Evolutionary conservation across 2,113 vertebrate genomes (phyloP), one percentile per base, ranked within the genome.

Genomic region (Holacanthus passer): DNA sequence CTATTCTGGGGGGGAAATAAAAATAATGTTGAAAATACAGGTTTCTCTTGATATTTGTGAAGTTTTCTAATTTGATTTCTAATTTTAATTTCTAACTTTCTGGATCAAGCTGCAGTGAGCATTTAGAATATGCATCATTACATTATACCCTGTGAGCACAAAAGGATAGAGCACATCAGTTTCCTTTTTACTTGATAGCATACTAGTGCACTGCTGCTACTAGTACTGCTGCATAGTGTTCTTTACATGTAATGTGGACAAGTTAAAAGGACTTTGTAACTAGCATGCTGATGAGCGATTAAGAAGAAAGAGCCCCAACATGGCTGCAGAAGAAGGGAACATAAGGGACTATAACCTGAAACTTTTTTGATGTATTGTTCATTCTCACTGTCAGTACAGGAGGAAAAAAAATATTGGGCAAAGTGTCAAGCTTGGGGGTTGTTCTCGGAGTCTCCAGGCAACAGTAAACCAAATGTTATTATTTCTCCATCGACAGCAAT

Each of bases 401-500:
- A 73, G 29, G n/a, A 35, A 24, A 55, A 70, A 74, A 52, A 45
- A 64, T 8, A 81, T 29, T 68, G 65, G 69, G 47, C 69, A 72
- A 60, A 55, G 77, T 69, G 67, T 84, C 70, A 65, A 70, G 58
- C 58, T 52, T 32, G 17, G 43, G 66, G 67, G 52, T 64, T 81
- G 64, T 82, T 87, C 62, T 7, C 47, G 8, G 56, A 59, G 83
- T 85, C 83, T 87, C 85, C 19, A 73, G 77, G 59, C 48, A 84
- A 74, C 84, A 79, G 60, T 77, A 59, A 32, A 88, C 67, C 77
- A 77, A 84, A 73, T 81, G 74, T 74, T 82, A 59, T 83, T 78
- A 84, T 88, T 88, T 91, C 72, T 86, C 83, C 47, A 72, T 85
- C 56, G 55, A 62, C 71, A 69, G 68, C 73, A 76, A 66, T 86